These are phyloP conservation scores for Chlorocebus sabaeus DNA, from an alignment of 2,113 vertebrate species.

Conservation along the genomic window DNA sequence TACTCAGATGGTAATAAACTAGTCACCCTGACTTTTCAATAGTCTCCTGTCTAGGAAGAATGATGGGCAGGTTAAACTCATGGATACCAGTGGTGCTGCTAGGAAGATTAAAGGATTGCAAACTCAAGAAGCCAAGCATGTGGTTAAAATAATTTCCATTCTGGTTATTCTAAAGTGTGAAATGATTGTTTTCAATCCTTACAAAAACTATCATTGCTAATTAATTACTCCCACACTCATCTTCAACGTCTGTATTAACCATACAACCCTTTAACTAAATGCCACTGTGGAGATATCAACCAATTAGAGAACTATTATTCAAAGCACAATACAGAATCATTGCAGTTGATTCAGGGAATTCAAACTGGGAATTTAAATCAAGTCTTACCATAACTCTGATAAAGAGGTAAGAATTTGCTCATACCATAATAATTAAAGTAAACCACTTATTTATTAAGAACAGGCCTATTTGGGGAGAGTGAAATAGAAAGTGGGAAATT, in stretches of 20 bases:
- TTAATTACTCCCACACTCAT: slow-evolving; percentile 4
- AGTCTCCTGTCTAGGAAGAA: background rate
- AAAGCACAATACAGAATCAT: background rate
- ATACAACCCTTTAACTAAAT: background rate
- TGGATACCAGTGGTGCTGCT: background rate
- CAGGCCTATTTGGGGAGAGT: background rate
- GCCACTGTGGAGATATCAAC: background rate
- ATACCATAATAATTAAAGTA: background rate
- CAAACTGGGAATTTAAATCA: background rate
- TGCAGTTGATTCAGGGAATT: background rate
- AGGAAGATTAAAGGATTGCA: background rate
- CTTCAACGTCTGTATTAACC: background rate
- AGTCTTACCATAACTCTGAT: background rate
- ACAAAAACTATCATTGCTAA: background rate
- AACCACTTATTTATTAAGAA: background rate
- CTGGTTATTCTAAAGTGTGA: background rate
- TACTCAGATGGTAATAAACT: background rate
- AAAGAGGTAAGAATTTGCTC: background rate
- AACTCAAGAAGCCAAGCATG: background rate
- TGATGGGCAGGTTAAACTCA: background rate
- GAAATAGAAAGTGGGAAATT: slow-evolving; percentile 1
- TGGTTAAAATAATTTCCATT: background rate
- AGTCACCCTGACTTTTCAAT: background rate
- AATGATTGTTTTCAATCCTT: background rate
- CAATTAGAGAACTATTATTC: background rate